A percentile compares a stretch with the other conserved stretches of the same genome.
These are phyloP conservation scores for Macrotus californicus DNA, from an alignment of 2,113 vertebrate species.

Conservation along the genomic window DNA sequence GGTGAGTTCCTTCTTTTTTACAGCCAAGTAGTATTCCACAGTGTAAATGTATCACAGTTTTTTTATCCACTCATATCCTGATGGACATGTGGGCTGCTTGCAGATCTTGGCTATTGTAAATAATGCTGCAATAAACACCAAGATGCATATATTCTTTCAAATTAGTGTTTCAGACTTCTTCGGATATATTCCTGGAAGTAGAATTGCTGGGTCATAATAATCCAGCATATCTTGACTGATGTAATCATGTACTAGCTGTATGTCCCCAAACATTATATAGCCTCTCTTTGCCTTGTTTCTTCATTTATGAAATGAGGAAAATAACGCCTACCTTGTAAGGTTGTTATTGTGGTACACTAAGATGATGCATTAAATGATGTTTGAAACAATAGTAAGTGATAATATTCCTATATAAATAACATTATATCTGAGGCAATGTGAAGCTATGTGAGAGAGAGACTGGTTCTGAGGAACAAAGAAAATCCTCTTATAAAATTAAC, in stretches of 20 bases:
- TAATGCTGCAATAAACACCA: not conserved
- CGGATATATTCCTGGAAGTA: not conserved
- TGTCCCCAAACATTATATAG: not conserved
- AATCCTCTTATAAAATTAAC: not conserved
- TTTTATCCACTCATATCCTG: not conserved
- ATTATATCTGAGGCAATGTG: not conserved
- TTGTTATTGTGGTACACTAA: not conserved
- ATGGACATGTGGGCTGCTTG: not conserved
- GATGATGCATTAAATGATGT: not conserved
- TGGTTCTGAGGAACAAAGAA: not conserved
- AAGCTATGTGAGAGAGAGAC: not conserved
- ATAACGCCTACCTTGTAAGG: not conserved
- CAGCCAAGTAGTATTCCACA: not conserved
- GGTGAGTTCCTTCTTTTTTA: no score
- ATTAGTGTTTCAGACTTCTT: not conserved
- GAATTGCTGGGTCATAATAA: not conserved
- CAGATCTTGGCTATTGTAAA: not conserved
- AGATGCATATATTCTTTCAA: not conserved
- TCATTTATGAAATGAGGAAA: not conserved
- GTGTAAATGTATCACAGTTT: not conserved
- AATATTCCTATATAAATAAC: not conserved
- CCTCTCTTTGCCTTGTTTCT: not conserved
- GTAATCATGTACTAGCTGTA: not conserved
- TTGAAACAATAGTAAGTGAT: not conserved
- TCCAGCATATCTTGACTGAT: not conserved